Evolutionary conservation across 2,888 invertebrate species (phyloP).

Genomic region (Aethes cnicana): DNA sequence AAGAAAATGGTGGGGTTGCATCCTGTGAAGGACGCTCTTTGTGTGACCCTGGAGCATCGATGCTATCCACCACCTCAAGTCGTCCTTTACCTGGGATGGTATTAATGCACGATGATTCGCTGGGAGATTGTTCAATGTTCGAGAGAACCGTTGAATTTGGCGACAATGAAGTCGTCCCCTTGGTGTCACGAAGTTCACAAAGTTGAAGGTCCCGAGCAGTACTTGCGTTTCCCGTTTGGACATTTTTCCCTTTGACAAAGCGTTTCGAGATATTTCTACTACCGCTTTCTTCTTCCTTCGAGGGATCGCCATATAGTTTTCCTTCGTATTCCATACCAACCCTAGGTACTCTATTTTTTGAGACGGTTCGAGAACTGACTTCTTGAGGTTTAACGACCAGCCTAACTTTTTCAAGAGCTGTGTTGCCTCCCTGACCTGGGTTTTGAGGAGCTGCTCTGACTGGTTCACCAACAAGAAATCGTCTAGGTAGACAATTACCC

Average conservation of each 20-base stretch:
- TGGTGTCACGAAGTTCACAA: slow-evolving; percentile 20
- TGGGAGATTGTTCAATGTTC: not conserved
- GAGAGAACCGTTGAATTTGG: slow-evolving; percentile 2
- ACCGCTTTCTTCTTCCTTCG: not conserved
- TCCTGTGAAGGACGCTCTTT: not conserved
- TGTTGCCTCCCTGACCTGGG: slow-evolving; percentile 2
- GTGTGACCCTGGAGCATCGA: not conserved
- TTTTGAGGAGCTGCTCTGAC: not conserved
- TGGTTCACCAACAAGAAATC: slow-evolving; percentile 30
- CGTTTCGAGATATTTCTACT: not conserved
- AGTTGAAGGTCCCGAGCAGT: slow-evolving; percentile 25
- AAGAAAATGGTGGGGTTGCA: slow-evolving; percentile 6
- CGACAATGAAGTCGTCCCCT: slow-evolving; percentile 29
- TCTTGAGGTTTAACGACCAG: slow-evolving; percentile 24
- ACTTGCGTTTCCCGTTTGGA: slow-evolving; percentile 8
- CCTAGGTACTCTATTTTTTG: slow-evolving; percentile 14
- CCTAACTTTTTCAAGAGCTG: slow-evolving; percentile 12
- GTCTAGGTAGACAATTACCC: slow-evolving; percentile 30
- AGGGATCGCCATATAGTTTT: not conserved
- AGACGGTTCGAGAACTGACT: slow-evolving; percentile 11
- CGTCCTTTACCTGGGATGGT: not conserved
- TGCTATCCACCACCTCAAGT: slow-evolving; percentile 24
- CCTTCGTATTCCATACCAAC: not conserved
- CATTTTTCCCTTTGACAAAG: not conserved
- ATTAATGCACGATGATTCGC: not conserved